Base-by-base conservation (phyloP, 2,113 vertebrate genomes). In the Centropus bengalensis region DNA sequence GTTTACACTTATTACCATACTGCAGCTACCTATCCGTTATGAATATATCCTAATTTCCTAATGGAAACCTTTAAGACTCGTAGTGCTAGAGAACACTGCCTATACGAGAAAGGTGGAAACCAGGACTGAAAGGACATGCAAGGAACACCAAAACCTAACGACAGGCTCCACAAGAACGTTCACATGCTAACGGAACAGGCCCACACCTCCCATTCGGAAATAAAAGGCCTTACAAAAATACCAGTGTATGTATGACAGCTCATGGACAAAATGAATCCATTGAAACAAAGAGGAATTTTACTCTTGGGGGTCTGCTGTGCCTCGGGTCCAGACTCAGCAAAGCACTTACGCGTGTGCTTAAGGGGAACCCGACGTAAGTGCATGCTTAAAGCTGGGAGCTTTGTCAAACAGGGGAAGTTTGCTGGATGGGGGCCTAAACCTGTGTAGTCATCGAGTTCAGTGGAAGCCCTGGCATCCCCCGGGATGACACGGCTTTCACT, bases 51-150 rank as follows among this genome's bases (percentile, higher is more conserved):
- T 93, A 94, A 92, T 88, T 86, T 94, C 95, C 97, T 96, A 97
- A 95, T 91, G 90, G 91, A 95, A 89, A 93, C 88, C 94, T 90
- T 84, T 94, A 95, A 76, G 91, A 96, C 94, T 94, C 81, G 89
- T 58, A 67, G 95, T 93, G 96, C 96, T 96, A 96, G 86, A 95
- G 91, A 92, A 96, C 84, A 93, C 94, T 14, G 11, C 78, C 91
- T 83, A 89, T 60, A 81, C 93, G 66, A 94, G 92, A 96, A 96
- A 96, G 89, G 92, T 79, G 88, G 91, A 92, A 85, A 87, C 91
- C 89, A 47, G 93, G 69, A 94, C 94, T 95, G 89, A 96, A 75
- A 96, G 91, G 85, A 97, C 97, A 97, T 97, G 97, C 97, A 97
- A 71, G 94, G 93, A 83, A 89, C 95, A 89, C 67, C 86, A 64